Evolutionary conservation across 1,140 invertebrate genomes (phyloP).

Genomic region (Uloborus diversus): DNA sequence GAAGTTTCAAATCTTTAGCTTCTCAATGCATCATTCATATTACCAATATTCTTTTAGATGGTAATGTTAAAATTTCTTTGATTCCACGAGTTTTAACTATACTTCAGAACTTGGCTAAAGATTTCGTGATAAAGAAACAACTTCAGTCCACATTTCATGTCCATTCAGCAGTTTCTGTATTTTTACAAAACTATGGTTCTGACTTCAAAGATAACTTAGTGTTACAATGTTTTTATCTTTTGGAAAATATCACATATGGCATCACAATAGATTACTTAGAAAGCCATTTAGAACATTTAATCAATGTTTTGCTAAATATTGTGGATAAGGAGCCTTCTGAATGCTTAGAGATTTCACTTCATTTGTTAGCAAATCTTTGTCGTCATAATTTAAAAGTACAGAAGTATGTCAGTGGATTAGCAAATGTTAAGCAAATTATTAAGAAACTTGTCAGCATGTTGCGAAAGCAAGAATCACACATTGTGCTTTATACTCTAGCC

Average conservation of each 20-base stretch:
- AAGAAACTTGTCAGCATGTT: slow-evolving; percentile 19
- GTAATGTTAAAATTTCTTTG: neutral
- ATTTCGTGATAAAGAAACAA: neutral
- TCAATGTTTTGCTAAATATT: slow-evolving; percentile 24
- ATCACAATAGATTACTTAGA: slow-evolving; percentile 41
- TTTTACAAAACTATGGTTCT: slow-evolving; percentile 26
- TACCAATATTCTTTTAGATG: slow-evolving; percentile 27
- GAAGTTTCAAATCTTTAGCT: neutral
- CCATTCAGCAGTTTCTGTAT: slow-evolving; percentile 35
- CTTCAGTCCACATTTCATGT: slow-evolving; percentile 36
- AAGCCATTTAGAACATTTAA: slow-evolving; percentile 43
- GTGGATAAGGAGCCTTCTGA: slow-evolving; percentile 31
- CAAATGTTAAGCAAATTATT: slow-evolving; percentile 18
- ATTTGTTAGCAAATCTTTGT: slow-evolving; percentile 27
- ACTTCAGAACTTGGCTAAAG: slow-evolving; percentile 23
- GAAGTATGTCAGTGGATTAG: slow-evolving; percentile 12
- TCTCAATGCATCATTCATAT: slow-evolving; percentile 38
- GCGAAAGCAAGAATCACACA: neutral
- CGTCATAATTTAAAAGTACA: slow-evolving; percentile 32
- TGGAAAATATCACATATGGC: slow-evolving; percentile 35
- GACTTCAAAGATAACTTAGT: slow-evolving; percentile 20
- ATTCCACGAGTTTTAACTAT: slow-evolving; percentile 19
- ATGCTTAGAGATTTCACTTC: slow-evolving; percentile 14
- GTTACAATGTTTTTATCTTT: slow-evolving; percentile 15
- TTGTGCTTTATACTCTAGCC: slow-evolving; percentile 27